Conservation (phyloP, 2,113 vertebrate genomes). For the Pangasianodon hypophthalmus region DNA sequence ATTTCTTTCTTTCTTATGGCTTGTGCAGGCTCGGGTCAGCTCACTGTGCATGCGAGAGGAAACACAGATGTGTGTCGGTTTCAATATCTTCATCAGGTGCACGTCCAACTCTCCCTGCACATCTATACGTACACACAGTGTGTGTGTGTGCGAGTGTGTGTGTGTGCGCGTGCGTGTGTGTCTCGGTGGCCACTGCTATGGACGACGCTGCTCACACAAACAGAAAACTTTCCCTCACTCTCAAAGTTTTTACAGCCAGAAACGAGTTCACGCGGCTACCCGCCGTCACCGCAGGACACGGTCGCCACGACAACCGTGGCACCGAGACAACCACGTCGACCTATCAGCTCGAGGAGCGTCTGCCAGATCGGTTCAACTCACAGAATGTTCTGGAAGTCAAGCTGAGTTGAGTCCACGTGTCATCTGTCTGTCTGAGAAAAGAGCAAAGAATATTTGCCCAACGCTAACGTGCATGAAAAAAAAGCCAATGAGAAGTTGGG, state of each 20-base stretch:
- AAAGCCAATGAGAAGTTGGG: neutral
- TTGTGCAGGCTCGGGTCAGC: neutral
- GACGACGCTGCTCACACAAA: neutral
- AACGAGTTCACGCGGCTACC: constrained; percentile 52
- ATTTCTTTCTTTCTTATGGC: neutral
- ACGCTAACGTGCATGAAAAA: neutral
- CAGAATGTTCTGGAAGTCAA: constrained; percentile 41
- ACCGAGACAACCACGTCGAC: constrained; percentile 45
- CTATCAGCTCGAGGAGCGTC: constrained; percentile 46
- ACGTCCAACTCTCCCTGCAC: neutral
- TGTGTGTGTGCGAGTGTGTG: neutral
- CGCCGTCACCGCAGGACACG: constrained; percentile 48
- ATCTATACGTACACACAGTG: neutral
- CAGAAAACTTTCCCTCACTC: constrained; percentile 35
- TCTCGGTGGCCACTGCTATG: neutral
- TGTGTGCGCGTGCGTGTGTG: neutral
- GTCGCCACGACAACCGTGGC: constrained; percentile 55
- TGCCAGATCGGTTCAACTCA: constrained; percentile 37
- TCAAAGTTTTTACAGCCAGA: constrained; percentile 51
- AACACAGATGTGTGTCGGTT: neutral
- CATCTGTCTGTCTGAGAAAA: constrained; percentile 43
- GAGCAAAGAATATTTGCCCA: constrained; percentile 38
- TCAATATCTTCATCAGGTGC: neutral
- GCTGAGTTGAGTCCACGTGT: constrained; percentile 43
- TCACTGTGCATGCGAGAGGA: neutral